These are phyloP conservation scores for Gonatopus flavifemur DNA, from an alignment of 1,140 invertebrate genomes.

Conservation along the genomic window DNA sequence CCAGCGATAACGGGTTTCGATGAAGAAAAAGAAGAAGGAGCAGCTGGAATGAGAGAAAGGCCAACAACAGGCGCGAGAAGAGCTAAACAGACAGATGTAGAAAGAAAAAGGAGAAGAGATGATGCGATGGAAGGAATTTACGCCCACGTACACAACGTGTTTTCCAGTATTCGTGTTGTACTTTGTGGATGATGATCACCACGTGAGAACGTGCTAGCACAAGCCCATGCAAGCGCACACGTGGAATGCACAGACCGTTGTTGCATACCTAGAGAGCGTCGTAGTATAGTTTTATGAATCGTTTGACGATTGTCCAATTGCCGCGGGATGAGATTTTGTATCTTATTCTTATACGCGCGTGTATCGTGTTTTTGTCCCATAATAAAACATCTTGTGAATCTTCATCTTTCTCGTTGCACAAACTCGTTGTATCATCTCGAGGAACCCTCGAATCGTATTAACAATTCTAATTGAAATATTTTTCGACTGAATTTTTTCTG, in stretches of 20 bases:
- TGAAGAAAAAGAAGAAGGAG: slow-evolving; percentile 24
- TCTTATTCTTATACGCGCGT: no score
- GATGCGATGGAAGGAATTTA: slow-evolving; percentile 51
- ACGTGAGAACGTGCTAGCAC: slow-evolving; percentile 46
- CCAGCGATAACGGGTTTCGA: slow-evolving; percentile 33
- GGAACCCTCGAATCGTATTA: no score
- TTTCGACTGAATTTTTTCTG: no score
- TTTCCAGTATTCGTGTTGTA: slow-evolving; percentile 49
- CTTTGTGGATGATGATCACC: slow-evolving; percentile 33
- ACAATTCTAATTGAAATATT: no score
- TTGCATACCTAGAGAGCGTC: slow-evolving; percentile 47
- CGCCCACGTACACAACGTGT: slow-evolving; percentile 51
- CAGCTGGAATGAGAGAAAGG: slow-evolving; percentile 14
- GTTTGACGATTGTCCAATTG: no score
- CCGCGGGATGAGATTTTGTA: no score
- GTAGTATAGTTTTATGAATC: slow-evolving; percentile 40
- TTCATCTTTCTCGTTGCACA: no score
- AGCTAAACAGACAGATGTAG: slow-evolving; percentile 10
- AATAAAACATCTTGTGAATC: no score
- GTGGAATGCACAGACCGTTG: slow-evolving; percentile 47
- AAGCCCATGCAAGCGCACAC: no score
- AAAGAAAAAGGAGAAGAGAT: slow-evolving; percentile 40
- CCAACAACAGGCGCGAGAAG: slow-evolving; percentile 10
- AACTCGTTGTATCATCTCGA: no score
- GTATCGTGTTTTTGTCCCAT: no score